phyloP scores from a whole-genome alignment of 2,888 invertebrate genomes.

The Willowsia nigromaculata region DNA sequence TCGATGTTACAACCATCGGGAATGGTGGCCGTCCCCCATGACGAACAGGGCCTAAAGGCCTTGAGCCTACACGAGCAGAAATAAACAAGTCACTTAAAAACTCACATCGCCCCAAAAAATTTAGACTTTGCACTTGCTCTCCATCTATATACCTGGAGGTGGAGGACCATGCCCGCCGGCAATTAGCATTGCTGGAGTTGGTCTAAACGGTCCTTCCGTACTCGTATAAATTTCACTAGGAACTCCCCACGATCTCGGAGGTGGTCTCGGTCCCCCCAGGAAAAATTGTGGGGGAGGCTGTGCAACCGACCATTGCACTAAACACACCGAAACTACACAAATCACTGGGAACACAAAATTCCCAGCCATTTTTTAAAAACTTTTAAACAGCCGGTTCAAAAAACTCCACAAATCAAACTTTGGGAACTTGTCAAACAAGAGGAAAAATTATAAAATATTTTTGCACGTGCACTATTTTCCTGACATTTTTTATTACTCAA shows the following conservation, averaged over 20 bases:
- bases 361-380: constrained; percentile 10
- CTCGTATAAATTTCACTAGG: constrained; percentile 45
- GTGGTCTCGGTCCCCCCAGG: not conserved
- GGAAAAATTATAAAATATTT: not conserved
- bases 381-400: not conserved
- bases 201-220: not conserved
- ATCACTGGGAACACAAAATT: constrained; percentile 30
- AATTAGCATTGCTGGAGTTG: constrained; percentile 34
- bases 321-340: constrained; percentile 1
- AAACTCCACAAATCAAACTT: not conserved
- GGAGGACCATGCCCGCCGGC: constrained; percentile 56
- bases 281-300: constrained; percentile 37
- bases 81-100: not conserved
- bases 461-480: not conserved
- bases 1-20: too few relatives aligned
- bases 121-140: too few relatives aligned
- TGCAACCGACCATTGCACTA: not conserved
- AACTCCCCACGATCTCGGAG: not conserved
- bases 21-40: constrained; percentile 13
- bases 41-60: constrained; percentile 14
- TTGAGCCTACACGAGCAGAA: not conserved
- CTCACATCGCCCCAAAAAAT: not conserved
- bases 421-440: not conserved
- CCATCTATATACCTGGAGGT: not conserved
- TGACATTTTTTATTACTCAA: not conserved